Conservation (phyloP, 1,140 invertebrate genomes). For the Ips typographus region DNA sequence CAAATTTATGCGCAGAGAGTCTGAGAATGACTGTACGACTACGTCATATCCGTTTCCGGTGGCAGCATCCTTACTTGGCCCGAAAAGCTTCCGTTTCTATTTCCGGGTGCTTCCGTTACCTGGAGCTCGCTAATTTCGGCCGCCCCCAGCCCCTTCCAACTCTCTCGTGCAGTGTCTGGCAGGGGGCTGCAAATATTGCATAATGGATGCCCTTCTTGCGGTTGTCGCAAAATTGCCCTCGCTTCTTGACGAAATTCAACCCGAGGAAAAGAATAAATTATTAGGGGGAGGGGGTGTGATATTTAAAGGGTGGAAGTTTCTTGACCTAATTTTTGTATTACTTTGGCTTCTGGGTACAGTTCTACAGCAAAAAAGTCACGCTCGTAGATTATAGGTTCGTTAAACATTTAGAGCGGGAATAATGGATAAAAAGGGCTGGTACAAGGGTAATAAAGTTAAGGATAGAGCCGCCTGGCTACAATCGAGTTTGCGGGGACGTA, state of each 20-base stretch:
- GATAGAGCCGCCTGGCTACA: neutral
- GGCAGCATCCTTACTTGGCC: slow-evolving; percentile 30
- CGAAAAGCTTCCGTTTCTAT: slow-evolving; percentile 33
- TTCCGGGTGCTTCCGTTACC: slow-evolving; percentile 32
- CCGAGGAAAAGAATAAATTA: neutral
- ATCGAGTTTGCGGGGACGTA: neutral
- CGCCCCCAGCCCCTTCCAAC: neutral
- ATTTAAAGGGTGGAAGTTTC: too few relatives aligned
- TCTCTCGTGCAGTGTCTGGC: slow-evolving; percentile 15
- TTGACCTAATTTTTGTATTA: neutral
- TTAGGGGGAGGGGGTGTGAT: too few relatives aligned
- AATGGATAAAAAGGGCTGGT: neutral
- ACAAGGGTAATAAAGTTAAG: neutral
- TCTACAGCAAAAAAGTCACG: neutral
- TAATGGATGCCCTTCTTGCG: slow-evolving; percentile 32
- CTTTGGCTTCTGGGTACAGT: neutral
- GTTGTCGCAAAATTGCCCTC: slow-evolving; percentile 6
- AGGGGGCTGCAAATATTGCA: slow-evolving; percentile 15
- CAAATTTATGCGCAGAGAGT: too few relatives aligned
- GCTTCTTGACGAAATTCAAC: neutral
- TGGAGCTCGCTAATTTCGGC: slow-evolving; percentile 13
- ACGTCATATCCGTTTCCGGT: slow-evolving; percentile 30
- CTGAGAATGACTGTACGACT: neutral
- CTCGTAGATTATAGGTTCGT: neutral
- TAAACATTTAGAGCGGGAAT: neutral